phyloP scores from a whole-genome alignment of 2,888 invertebrate species.

The Mythimna ferrago region DNA sequence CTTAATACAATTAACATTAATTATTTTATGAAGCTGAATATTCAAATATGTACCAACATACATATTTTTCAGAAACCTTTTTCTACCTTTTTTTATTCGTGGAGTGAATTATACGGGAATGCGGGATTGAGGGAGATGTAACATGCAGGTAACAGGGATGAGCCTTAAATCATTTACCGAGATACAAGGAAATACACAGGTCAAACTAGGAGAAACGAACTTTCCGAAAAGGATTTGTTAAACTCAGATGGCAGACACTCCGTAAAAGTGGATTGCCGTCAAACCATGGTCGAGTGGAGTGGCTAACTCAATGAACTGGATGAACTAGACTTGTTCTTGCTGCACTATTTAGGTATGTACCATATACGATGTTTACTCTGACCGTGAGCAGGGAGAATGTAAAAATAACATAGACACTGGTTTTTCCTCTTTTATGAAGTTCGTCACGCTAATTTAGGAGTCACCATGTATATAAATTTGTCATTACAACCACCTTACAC shows the following conservation, averaged over 20 bases:
- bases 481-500: neutral
- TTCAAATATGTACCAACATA: neutral
- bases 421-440: neutral
- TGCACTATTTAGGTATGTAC: neutral
- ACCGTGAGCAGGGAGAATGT: neutral
- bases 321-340: constrained; percentile 39
- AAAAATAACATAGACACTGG: neutral
- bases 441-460: neutral
- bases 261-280: constrained; percentile 35
- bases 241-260: constrained; percentile 17
- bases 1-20: constrained; percentile 3
- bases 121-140: neutral
- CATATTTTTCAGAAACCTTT: constrained; percentile 13
- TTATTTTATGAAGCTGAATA: constrained; percentile 9
- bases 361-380: constrained; percentile 5
- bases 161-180: constrained; percentile 6
- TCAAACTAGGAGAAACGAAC: neutral
- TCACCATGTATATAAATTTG: neutral
- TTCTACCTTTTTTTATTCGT: neutral
- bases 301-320: constrained; percentile 50
- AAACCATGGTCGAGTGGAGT: constrained; percentile 16
- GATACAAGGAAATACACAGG: constrained; percentile 8
- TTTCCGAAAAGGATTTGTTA: constrained; percentile 11
- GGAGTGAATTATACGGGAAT: constrained; percentile 1
- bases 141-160: neutral